A percentile compares a stretch with the other conserved stretches of the same genome.
These are phyloP conservation scores for Limnodromus scolopaceus DNA, from an alignment of 2,797 vertebrate species.

Conservation along the genomic window DNA sequence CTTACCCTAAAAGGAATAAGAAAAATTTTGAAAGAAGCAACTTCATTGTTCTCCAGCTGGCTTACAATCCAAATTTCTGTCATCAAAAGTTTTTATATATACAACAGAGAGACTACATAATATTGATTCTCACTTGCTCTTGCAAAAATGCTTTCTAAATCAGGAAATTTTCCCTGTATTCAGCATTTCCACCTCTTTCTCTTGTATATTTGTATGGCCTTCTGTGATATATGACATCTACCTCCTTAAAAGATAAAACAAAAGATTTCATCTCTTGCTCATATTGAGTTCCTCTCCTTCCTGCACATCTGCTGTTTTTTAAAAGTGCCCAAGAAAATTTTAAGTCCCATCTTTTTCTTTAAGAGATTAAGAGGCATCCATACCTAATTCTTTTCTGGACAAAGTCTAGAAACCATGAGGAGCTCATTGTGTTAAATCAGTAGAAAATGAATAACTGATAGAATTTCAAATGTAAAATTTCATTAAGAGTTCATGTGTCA, in stretches of 20 bases:
- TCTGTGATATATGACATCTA: not conserved
- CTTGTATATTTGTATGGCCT: not conserved
- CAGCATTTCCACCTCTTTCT: constrained; percentile 1
- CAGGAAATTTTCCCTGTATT: not conserved
- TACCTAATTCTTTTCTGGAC: constrained; percentile 14
- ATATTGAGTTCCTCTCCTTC: not conserved
- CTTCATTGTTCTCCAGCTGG: not conserved
- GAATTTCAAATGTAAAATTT: constrained; percentile 60
- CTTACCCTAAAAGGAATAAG: not conserved
- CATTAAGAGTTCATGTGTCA: constrained; percentile 27
- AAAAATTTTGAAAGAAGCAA: constrained; percentile 7
- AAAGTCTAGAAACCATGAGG: not conserved
- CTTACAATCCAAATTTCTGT: constrained; percentile 13
- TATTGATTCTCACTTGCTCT: constrained; percentile 24
- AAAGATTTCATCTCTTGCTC: not conserved
- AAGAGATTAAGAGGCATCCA: not conserved
- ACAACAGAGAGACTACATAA: not conserved
- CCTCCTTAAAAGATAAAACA: not conserved
- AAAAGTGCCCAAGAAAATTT: not conserved
- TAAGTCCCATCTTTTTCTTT: not conserved
- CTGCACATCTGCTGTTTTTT: not conserved
- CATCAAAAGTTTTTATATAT: constrained; percentile 25
- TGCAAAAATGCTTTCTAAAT: constrained; percentile 37
- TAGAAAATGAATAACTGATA: constrained; percentile 39
- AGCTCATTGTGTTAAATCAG: constrained; percentile 1